Evolutionary conservation across 2,797 vertebrate genomes (phyloP).

Genomic region (Rhynchonycteris naso): DNA sequence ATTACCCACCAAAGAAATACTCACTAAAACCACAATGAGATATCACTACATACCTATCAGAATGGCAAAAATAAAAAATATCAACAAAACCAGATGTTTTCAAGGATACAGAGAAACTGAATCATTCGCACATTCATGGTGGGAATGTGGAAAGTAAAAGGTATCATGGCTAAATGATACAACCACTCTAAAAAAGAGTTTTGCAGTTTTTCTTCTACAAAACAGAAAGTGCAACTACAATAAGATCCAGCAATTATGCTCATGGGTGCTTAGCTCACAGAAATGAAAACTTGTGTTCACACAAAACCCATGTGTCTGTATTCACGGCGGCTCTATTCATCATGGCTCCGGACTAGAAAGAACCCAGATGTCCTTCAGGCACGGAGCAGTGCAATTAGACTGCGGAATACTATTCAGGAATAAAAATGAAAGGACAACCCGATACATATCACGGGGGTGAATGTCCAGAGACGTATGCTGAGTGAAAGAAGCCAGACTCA

Average conservation of each 20-base stretch:
- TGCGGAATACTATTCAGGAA: neutral
- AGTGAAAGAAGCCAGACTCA: constrained; percentile 41
- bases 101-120: neutral
- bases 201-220: neutral
- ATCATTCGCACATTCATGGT: neutral
- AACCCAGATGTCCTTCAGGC: neutral
- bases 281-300: constrained; percentile 39
- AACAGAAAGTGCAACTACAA: neutral
- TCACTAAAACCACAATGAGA: constrained; percentile 12
- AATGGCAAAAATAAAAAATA: constrained; percentile 11
- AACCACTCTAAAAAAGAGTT: neutral
- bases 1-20: neutral
- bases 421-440: constrained; percentile 6
- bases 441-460: neutral
- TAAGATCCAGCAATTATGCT: neutral
- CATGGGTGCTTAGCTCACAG: neutral
- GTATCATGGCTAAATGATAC: neutral
- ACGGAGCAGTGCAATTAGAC: neutral
- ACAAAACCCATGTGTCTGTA: neutral
- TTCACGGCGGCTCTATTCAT: constrained; percentile 36
- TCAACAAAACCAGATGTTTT: neutral
- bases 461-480: neutral
- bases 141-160: neutral
- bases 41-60: neutral
- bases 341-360: neutral